Evolutionary conservation across 2,797 vertebrate genomes (phyloP), one percentile per base, ranked within the genome.

Genomic region (Anisognathus igniventris): DNA sequence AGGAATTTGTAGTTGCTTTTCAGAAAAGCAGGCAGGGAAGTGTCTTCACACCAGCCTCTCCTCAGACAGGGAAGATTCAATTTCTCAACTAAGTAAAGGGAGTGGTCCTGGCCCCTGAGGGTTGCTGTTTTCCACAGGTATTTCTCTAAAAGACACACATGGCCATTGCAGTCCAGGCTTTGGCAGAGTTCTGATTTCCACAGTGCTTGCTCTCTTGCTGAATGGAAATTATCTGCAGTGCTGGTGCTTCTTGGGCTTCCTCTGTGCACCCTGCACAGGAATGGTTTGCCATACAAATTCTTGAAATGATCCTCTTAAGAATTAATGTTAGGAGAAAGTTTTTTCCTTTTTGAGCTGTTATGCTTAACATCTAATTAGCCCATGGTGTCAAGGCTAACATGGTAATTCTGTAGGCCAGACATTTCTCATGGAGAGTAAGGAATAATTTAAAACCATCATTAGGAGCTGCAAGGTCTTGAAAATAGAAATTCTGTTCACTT

Each of bases 391-490:
- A 67, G 66, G 74, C 90, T 71, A 84, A 56, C 35, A 6, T 15
- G 54, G 3, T 67, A 72, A 76, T 88, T 80, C 71, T 42, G 21
- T 35, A 73, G 57, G 64, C 33, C 83, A 92, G 83, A 56, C 25
- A 37, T 58, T 93, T 90, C 76, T 91, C 56, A 30, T 27, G 48
- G 84, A 48, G 28, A 66, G 25, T 50, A 58, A 82, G 67, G 57
- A 71, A 87, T 91, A 71, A 92, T 93, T 94, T 92, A 14, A 93
- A 94, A 76, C 7, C 16, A 45, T 84, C 74, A 50, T 90, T 95
- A 82, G 37, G 53, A 90, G 30, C 64, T 84, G 37, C 40, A n/a
- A 73, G 64, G 60, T 79, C 67, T 73, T 71, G 60, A 94, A 94
- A 82, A 81, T 2, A 81, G 44, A 88, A 78, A 62, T 73, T 75